phyloP scores from a whole-genome alignment of 2,797 vertebrate species.

The Tenualosa thibaudeaui region DNA sequence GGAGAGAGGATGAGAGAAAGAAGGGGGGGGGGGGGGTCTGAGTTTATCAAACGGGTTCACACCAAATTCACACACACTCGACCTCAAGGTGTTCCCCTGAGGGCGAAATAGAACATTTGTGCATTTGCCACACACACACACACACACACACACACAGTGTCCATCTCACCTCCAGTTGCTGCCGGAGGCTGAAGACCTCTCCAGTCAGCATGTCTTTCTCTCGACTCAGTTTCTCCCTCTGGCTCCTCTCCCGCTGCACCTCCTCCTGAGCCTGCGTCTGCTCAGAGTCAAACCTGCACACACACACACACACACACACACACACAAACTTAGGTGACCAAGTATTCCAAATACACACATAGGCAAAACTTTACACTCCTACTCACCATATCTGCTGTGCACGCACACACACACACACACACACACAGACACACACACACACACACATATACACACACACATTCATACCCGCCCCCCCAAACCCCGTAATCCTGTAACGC shows the following conservation, averaged over 20 bases:
- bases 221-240: conserved; percentile 86
- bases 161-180: conserved; percentile 87
- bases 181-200: conserved; percentile 86
- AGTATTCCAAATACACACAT: background rate
- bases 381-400: conserved; percentile 68
- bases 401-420: background rate
- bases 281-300: conserved; percentile 87
- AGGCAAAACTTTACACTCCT: background rate
- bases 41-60: background rate
- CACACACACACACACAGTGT: background rate
- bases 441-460: background rate
- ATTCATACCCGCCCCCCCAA: background rate
- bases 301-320: conserved; percentile 17
- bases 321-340: background rate
- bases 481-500: background rate
- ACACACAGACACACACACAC: background rate
- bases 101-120: background rate
- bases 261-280: conserved; percentile 87
- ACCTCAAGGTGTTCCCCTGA: background rate
- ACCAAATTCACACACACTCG: conserved; percentile 5
- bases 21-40: too few relatives aligned
- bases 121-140: background rate
- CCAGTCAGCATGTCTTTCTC: conserved; percentile 90
- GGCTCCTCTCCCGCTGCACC: conserved; percentile 85
- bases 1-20: background rate